A percentile compares a stretch with the other conserved stretches of the same genome.
phyloP scores from a whole-genome alignment of 2,113 vertebrate species.

The Leucosticte australis region DNA sequence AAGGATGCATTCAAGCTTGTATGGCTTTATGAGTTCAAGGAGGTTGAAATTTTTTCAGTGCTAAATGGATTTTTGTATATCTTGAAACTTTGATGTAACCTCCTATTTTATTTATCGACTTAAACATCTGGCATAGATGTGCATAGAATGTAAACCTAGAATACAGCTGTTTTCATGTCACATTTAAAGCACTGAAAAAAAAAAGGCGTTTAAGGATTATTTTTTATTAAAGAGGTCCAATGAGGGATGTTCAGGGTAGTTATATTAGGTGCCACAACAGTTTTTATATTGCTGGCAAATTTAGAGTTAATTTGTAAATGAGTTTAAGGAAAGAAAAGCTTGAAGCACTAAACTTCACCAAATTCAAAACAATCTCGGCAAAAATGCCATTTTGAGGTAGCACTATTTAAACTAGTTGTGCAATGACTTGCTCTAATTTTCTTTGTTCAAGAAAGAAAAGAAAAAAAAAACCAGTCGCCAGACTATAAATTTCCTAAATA shows the following conservation, averaged over 20 bases:
- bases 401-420: conserved; percentile 78
- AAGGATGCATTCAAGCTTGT: conserved; percentile 66
- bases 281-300: conserved; percentile 72
- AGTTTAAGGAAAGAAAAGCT: conserved; percentile 71
- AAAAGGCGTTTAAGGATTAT: conserved; percentile 55
- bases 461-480: conserved; percentile 70
- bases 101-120: conserved; percentile 72
- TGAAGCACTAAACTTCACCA: conserved; percentile 74
- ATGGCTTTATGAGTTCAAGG: conserved; percentile 72
- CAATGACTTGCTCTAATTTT: conserved; percentile 76
- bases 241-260: conserved; percentile 72
- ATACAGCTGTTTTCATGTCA: conserved; percentile 65
- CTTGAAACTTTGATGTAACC: conserved; percentile 70
- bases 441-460: conserved; percentile 76
- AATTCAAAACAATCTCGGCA: conserved; percentile 72
- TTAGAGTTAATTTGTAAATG: conserved; percentile 69
- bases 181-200: conserved; percentile 75
- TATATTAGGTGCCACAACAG: conserved; percentile 70
- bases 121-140: conserved; percentile 72
- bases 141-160: conserved; percentile 68
- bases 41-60: conserved; percentile 67
- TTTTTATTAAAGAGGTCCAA: conserved; percentile 68
- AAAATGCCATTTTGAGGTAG: conserved; percentile 71
- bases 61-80: conserved; percentile 71
- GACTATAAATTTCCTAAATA: conserved; percentile 80